A percentile compares a stretch with the other conserved stretches of the same genome.
Evolutionary conservation across 2,797 vertebrate species (phyloP).

Genomic region (Cottoperca gobio): DNA sequence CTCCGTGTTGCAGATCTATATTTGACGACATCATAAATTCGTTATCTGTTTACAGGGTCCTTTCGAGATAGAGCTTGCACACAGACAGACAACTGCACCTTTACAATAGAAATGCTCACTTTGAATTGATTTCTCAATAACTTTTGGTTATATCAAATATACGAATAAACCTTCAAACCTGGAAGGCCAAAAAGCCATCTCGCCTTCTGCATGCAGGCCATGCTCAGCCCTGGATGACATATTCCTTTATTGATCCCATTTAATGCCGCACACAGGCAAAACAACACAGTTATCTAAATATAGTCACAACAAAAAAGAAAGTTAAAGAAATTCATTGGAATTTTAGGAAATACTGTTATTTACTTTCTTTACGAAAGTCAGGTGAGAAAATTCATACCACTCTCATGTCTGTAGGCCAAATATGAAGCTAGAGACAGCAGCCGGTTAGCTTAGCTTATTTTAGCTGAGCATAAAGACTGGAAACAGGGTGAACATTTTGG

Average conservation of each 20-base stretch:
- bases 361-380: neutral
- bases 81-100: neutral
- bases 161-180: neutral
- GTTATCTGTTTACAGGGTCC: constrained; percentile 7
- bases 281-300: neutral
- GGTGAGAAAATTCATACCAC: neutral
- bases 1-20: constrained; percentile 10
- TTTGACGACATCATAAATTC: constrained; percentile 21
- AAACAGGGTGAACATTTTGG: neutral
- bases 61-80: neutral
- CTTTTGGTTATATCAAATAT: neutral
- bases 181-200: neutral
- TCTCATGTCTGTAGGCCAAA: neutral
- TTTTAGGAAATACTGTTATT: neutral
- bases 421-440: neutral
- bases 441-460: constrained; percentile 7
- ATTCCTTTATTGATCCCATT: neutral
- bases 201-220: neutral
- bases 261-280: neutral
- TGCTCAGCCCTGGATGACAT: neutral
- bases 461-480: constrained; percentile 7
- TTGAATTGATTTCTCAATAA: neutral
- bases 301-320: neutral
- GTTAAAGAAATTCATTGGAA: neutral
- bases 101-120: neutral